Evolutionary conservation across 2,113 vertebrate species (phyloP).

Genomic region (Caranx ignobilis): DNA sequence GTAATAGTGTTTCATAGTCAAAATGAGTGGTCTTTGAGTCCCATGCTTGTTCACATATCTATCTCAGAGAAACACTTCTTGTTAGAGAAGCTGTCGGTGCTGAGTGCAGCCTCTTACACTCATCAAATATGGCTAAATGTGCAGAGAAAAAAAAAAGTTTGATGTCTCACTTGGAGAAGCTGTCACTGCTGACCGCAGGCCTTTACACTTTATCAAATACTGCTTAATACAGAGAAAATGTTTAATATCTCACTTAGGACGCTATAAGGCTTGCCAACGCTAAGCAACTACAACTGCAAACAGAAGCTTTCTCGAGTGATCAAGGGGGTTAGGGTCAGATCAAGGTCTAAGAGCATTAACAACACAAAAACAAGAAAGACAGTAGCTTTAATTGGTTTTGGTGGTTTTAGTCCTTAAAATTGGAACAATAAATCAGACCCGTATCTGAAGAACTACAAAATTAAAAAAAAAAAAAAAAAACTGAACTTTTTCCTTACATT

Average conservation of each 20-base stretch:
- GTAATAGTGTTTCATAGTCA: not conserved
- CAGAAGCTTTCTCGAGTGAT: not conserved
- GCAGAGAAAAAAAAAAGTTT: conserved; percentile 22
- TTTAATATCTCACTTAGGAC: conserved; percentile 48
- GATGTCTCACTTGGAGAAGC: conserved; percentile 34
- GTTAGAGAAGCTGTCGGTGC: conserved; percentile 8
- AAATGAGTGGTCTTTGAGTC: not conserved
- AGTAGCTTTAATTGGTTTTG: not conserved
- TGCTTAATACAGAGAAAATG: conserved; percentile 27
- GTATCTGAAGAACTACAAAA: not conserved
- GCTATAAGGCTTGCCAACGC: conserved; percentile 26
- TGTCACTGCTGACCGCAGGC: not conserved
- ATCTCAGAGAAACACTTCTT: not conserved
- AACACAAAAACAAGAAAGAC: not conserved
- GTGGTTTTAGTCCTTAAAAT: not conserved
- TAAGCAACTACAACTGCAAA: not conserved
- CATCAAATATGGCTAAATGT: conserved; percentile 48
- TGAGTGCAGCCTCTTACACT: not conserved
- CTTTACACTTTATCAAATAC: conserved; percentile 33
- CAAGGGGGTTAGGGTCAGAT: not conserved
- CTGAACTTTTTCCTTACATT: not conserved
- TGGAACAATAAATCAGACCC: conserved; percentile 11
- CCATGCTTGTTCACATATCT: not conserved
- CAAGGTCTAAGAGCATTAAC: not conserved
- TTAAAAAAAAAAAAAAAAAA: no score